Evolutionary conservation across 2,888 invertebrate species (phyloP).

Genomic region (Oeneis ivallda): DNA sequence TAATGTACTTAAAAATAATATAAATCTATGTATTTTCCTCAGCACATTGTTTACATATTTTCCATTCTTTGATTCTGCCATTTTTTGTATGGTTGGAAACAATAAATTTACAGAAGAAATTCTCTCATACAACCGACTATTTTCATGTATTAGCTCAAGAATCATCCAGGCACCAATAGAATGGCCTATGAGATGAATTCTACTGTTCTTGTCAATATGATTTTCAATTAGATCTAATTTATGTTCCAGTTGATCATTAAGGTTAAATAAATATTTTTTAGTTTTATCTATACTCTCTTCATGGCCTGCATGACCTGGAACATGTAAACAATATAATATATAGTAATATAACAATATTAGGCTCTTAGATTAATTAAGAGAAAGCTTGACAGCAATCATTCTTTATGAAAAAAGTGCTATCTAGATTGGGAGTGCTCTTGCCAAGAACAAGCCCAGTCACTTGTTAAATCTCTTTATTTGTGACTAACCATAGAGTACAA

Average conservation of each 20-base stretch:
- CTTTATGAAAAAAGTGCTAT: no score
- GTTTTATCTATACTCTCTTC: constrained; percentile 67
- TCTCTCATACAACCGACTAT: constrained; percentile 75
- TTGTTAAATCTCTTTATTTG: no score
- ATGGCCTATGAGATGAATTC: constrained; percentile 92
- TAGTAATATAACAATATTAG: background rate
- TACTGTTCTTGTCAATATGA: constrained; percentile 86
- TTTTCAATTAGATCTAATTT: constrained; percentile 89
- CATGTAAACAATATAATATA: constrained; percentile 5
- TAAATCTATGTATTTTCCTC: constrained; percentile 56
- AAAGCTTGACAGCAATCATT: no score
- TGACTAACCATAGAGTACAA: no score
- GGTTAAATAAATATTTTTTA: constrained; percentile 84
- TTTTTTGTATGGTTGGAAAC: constrained; percentile 93
- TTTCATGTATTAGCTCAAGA: constrained; percentile 85
- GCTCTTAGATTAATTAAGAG: no score
- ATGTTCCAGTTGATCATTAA: constrained; percentile 90
- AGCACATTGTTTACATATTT: constrained; percentile 84
- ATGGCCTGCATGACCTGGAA: constrained; percentile 89
- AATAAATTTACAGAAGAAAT: constrained; percentile 86
- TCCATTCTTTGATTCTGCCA: constrained; percentile 89
- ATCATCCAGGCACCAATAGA: constrained; percentile 95
- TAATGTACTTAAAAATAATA: constrained; percentile 68
- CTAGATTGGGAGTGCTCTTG: no score
- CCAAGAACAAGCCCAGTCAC: no score